phyloP scores from a whole-genome alignment of 2,888 invertebrate genomes.

The Parthenolecanium corni region DNA sequence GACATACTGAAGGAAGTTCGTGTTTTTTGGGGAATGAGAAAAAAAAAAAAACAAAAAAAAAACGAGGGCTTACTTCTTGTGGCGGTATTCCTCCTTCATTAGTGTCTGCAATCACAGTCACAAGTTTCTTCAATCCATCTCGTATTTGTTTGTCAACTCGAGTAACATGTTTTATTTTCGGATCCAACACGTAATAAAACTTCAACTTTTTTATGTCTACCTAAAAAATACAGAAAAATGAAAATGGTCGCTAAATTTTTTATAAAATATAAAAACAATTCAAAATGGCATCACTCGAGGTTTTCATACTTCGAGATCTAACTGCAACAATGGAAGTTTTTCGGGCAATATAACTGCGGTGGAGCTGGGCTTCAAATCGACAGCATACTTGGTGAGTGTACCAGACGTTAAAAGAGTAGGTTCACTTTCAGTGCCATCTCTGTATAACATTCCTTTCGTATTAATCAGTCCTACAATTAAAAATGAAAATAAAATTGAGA shows the following conservation, averaged over 20 bases:
- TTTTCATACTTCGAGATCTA: conserved; percentile 42
- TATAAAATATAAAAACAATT: background rate
- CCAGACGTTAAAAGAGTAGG: conserved; percentile 75
- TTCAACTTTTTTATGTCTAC: conserved; percentile 56
- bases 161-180: conserved; percentile 60
- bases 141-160: conserved; percentile 56
- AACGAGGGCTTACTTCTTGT: too few relatives aligned
- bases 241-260: background rate
- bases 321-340: conserved; percentile 44
- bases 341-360: conserved; percentile 51
- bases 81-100: too few relatives aligned
- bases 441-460: conserved; percentile 49
- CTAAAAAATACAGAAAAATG: conserved; percentile 29
- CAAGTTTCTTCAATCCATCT: conserved; percentile 42
- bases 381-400: conserved; percentile 64
- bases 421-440: conserved; percentile 53
- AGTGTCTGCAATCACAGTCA: too few relatives aligned
- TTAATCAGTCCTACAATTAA: conserved; percentile 49
- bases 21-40: too few relatives aligned
- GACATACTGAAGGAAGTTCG: too few relatives aligned
- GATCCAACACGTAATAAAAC: conserved; percentile 64
- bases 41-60: too few relatives aligned
- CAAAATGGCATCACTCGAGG: too few relatives aligned
- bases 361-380: conserved; percentile 67
- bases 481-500: background rate